phyloP scores from a whole-genome alignment of 2,888 invertebrate species.

The Tenthredo mesomela region DNA sequence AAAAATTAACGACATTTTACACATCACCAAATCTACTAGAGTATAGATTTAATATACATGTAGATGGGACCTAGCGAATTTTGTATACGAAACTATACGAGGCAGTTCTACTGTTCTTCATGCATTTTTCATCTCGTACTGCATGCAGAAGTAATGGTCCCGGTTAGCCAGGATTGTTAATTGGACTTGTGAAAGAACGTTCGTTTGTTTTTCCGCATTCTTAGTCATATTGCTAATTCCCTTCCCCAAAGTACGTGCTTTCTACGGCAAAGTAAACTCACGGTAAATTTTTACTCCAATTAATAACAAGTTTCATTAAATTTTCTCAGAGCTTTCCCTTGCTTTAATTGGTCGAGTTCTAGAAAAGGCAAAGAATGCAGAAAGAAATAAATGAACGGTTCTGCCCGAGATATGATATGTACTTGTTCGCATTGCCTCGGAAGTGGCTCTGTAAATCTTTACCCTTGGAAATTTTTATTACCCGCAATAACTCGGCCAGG shows the following conservation, averaged over 20 bases:
- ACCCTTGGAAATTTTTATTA: conserved; percentile 21
- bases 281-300: conserved; percentile 16
- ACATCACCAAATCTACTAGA: not conserved
- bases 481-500: conserved; percentile 27
- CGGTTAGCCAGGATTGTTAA: not conserved
- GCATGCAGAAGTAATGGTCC: not conserved
- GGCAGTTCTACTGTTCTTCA: not conserved
- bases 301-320: conserved; percentile 28
- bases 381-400: conserved; percentile 12
- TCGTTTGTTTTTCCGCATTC: conserved; percentile 5
- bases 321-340: not conserved
- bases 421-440: conserved; percentile 13
- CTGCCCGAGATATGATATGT: conserved; percentile 25
- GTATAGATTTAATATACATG: not conserved
- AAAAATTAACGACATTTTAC: not conserved
- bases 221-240: not conserved
- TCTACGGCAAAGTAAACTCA: not conserved
- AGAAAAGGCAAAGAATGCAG: not conserved
- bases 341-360: not conserved
- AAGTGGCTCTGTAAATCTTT: conserved; percentile 32
- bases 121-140: not conserved
- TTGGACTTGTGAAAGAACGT: not conserved
- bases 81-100: not conserved
- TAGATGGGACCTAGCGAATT: not conserved
- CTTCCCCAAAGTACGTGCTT: not conserved